These are phyloP conservation scores for Pelobates cultripes DNA, from an alignment of 2,797 vertebrate genomes.

Conservation along the genomic window DNA sequence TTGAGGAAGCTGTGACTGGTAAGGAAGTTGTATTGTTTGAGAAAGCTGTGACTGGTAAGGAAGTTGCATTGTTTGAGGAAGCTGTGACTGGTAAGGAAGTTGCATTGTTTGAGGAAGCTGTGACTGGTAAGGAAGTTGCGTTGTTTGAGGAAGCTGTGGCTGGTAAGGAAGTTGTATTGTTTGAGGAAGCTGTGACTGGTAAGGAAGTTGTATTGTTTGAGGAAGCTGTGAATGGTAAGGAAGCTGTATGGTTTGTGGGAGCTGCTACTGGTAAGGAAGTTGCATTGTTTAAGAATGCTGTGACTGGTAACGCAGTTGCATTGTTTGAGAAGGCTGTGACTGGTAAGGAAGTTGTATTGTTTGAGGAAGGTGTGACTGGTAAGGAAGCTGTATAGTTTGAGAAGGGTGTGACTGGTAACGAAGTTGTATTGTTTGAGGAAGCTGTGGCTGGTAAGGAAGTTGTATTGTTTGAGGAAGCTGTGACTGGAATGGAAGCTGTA, in stretches of 20 bases:
- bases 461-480: not conserved
- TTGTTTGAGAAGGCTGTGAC: too few relatives aligned
- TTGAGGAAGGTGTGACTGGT: too few relatives aligned
- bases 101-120: not conserved
- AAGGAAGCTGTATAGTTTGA: too few relatives aligned
- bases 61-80: not conserved
- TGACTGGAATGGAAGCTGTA: too few relatives aligned
- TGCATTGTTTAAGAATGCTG: too few relatives aligned
- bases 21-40: not conserved
- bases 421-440: not conserved
- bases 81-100: too few relatives aligned
- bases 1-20: too few relatives aligned
- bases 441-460: not conserved
- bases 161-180: not conserved
- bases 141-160: not conserved
- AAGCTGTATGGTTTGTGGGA: not conserved
- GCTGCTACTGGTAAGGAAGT: too few relatives aligned
- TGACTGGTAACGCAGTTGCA: not conserved
- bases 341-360: too few relatives aligned
- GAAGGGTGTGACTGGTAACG: too few relatives aligned
- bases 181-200: not conserved
- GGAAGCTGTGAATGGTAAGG: not conserved
- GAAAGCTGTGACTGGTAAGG: not conserved
- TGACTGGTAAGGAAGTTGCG: not conserved
- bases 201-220: not conserved